Base-by-base conservation (phyloP, 2,888 invertebrate genomes). In the Drosophila neotestacea region DNA sequence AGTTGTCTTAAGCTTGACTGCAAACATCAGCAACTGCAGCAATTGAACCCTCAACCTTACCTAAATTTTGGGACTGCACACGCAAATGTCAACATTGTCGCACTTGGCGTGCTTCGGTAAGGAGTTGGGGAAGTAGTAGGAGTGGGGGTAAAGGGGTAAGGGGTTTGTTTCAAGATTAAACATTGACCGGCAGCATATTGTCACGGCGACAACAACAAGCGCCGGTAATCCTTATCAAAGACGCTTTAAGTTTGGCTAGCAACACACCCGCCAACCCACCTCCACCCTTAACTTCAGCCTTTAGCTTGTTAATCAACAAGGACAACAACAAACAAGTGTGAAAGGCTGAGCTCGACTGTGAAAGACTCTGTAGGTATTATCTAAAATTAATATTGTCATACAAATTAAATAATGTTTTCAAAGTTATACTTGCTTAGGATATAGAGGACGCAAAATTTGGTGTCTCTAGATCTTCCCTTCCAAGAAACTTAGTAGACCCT, bases 71-170 rank as follows among this genome's bases (percentile, higher is more conserved):
- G 6, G 16, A 36, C 38, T 38, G 52, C 68, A 70, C 78, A 73
- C 72, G 80, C 78, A 77, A 81, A 89, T 89, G 88, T 87, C 86
- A 86, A 89, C 86, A 85, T 71, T 77, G 79, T 81, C 73, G 85
- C 89, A 85, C 85, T 85, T 89, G 78, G 70, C 46, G 61, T 70
- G 75, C 70, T 81, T 81, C 79, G 22, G 32, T 2, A 10, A 38
- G n/a, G 13, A 6, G 58, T 6, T 13, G 38, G 44, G 38, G 39
- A 32, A 48, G 36, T 9, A 28, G 30, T 28, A 38, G 54, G 39
- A 27, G 16, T 30, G 30, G 16, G 27, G 47, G 36, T 9, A 38
- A 48, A 62, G 50, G 54, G 56, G 47, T 42, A 30, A 38, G 13
- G 30, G 51, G 32, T 48, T 50, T 71, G 65, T 55, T 71, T 30